Percentiles rank a stretch among this genome's conserved stretches.
phyloP scores from a whole-genome alignment of 2,113 vertebrate species.

The Chunga burmeisteri region DNA sequence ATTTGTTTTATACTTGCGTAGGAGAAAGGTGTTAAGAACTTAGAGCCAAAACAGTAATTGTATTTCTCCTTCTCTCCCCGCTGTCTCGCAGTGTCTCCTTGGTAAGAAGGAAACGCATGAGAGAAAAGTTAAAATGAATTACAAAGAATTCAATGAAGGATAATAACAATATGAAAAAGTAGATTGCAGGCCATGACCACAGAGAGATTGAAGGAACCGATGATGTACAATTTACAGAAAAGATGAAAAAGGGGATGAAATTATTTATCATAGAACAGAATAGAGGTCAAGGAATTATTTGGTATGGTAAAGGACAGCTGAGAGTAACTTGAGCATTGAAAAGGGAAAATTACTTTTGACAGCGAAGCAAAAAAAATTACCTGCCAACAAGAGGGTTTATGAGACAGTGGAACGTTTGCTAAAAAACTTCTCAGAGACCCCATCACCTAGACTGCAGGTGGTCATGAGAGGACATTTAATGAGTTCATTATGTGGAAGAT shows the following conservation, averaged over 20 bases:
- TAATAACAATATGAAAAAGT: neutral
- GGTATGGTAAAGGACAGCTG: slow-evolving; percentile 10
- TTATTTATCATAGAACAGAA: slow-evolving; percentile 13
- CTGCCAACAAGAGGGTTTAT: slow-evolving; percentile 28
- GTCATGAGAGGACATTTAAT: slow-evolving; percentile 50
- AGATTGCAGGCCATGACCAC: neutral
- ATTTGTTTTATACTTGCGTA: neutral
- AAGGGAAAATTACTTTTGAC: slow-evolving; percentile 45
- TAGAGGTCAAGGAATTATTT: slow-evolving; percentile 15
- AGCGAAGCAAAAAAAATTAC: slow-evolving; percentile 7
- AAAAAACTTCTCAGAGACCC: slow-evolving; percentile 41
- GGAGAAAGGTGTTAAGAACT: neutral
- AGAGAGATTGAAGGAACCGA: neutral
- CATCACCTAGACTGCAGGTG: slow-evolving; percentile 47
- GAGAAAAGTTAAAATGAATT: slow-evolving; percentile 15
- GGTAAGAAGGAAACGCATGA: neutral
- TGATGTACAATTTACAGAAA: slow-evolving; percentile 6
- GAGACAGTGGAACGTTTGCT: neutral
- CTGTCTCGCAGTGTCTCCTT: neutral
- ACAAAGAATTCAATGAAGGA: neutral
- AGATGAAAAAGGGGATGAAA: slow-evolving; percentile 33
- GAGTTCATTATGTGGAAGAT: slow-evolving; percentile 48
- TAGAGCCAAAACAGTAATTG: neutral
- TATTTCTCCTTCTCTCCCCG: neutral
- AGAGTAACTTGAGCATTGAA: slow-evolving; percentile 19